Base-by-base conservation (phyloP, 1,140 invertebrate genomes). In the Medauroidea extradentata region DNA sequence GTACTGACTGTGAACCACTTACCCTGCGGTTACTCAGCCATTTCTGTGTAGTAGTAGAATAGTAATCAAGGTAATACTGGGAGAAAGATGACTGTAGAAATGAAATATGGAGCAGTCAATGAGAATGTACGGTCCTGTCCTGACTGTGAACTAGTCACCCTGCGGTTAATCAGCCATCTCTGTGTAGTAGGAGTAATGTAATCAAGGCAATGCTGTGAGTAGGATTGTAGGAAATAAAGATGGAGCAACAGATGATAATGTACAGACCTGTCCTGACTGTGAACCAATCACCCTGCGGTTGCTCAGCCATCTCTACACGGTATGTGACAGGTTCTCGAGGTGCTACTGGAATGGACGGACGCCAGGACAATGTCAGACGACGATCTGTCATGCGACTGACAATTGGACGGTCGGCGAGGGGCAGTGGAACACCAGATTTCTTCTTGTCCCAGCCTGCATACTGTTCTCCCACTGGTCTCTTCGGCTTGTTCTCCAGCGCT, bases 101-200 rank as follows among this genome's bases (percentile, higher is more conserved):
- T n/a, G n/a, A n/a, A n/a, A n/a, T n/a, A n/a, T n/a, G n/a, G n/a
- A n/a, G n/a, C n/a, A n/a, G n/a, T n/a, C n/a, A n/a, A n/a, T n/a
- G n/a, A n/a, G n/a, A n/a, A n/a, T n/a, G n/a, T n/a, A 51, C 60
- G 65, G 66, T 77, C 77, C 90, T 19, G 86, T 85, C 58, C 88
- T 82, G 0, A 88, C 85, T 0, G 89, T 90, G 63, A 90, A 89
- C 93, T 93, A 92, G 66, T 94, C 89, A 46, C 93, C 87, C 69
- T 92, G 85, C 16, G 94, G 91, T 52, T 89, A 78, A 68, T 94
- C 90, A 68, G 87, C 88, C 88, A 95, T 96, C 79, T 99, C 94
- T 43, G 98, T 84, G 70, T 90, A 85, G 68, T 98, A 99, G 4
- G 93, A n/a, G n/a, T n/a, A n/a, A n/a, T n/a, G n/a, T n/a, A n/a